Base-by-base conservation (phyloP, 1,140 invertebrate genomes). In the Bombus polaris region DNA sequence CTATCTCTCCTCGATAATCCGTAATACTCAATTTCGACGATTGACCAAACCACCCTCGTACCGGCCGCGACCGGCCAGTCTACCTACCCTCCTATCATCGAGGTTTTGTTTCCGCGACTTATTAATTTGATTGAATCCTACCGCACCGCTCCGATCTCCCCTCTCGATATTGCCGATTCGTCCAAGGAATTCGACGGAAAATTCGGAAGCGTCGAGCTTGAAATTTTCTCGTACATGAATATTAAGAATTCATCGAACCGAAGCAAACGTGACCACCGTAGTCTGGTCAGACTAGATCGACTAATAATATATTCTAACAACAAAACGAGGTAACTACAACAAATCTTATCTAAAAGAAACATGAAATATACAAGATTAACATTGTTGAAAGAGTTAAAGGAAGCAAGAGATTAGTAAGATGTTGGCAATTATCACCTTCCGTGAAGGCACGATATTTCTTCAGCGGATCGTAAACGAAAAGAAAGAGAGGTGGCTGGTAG, bases 21-120 rank as follows among this genome's bases (percentile, higher is more conserved):
- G 93, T 94, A 95, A 95, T 95, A 94, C 93, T 93, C 94, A 95
- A 95, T 95, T 95, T 95, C 91, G 92, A 91, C 92, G 93, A 95
- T 95, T 94, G 94, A 93, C 90, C 90, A 91, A 94, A 95, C 93
- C 89, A 93, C 94, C 93, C 90, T 90, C 91, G 94, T 94, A 94
- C 92, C 88, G 86, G 93, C 93, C 94, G 81, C 93, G 90, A 90
- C 81, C 88, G 78, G 84, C 83, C 89, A 78, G 84, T 70, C 86
- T 47, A 70, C 70, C 68, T 72, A 84, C 78, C 83, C 81, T 89
- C 84, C 88, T 91, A 87, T 92, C 89, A 89, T 80, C 88, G 91
- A 83, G 92, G 89, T 94, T 93, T 92, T 92, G 93, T 93, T 94
- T 94, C 93, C 90, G 91, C 91, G 93, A 93, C 94, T 95, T 95